These are phyloP conservation scores for Stenichneumon culpator DNA, from an alignment of 2,888 invertebrate species.

Conservation along the genomic window DNA sequence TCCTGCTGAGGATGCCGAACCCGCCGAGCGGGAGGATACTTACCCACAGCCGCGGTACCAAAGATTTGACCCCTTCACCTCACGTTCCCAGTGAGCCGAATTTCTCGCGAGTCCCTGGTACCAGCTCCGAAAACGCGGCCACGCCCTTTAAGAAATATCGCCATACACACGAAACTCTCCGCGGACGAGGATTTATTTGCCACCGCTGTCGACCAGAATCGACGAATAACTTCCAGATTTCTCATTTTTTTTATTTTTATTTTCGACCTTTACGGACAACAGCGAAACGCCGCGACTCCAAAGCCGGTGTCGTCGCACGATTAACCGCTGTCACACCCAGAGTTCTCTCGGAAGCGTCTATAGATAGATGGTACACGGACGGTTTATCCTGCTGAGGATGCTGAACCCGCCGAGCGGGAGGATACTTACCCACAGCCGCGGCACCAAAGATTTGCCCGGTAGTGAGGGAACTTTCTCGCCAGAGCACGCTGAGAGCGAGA, in stretches of 20 bases:
- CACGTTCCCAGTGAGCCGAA: background rate
- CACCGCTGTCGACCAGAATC: background rate
- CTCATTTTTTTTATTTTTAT: background rate
- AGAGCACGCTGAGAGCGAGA: conserved; percentile 67
- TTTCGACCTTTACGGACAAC: too few species aligned
- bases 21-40: conserved; percentile 64
- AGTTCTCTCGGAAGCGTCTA: background rate
- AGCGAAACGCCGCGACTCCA: background rate
- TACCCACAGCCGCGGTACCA: conserved; percentile 67
- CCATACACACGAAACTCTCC: background rate
- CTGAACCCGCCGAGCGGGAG: conserved; percentile 54
- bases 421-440: conserved; percentile 71
- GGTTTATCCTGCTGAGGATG: conserved; percentile 58
- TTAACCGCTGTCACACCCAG: conserved; percentile 20
- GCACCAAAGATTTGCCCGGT: conserved; percentile 52
- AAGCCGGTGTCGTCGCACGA: conserved; percentile 1
- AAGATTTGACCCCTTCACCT: conserved; percentile 40
- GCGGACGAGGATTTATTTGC: background rate
- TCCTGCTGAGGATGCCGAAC: conserved; percentile 58
- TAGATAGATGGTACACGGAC: conserved; percentile 20
- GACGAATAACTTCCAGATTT: too few species aligned
- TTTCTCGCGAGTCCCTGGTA: background rate
- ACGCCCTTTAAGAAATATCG: conserved; percentile 8
- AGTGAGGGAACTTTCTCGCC: conserved; percentile 63
- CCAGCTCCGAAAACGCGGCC: too few species aligned